A percentile compares a stretch with the other conserved stretches of the same genome.
phyloP scores from a whole-genome alignment of 1,140 invertebrate species.

The Schmidtea mediterranea region DNA sequence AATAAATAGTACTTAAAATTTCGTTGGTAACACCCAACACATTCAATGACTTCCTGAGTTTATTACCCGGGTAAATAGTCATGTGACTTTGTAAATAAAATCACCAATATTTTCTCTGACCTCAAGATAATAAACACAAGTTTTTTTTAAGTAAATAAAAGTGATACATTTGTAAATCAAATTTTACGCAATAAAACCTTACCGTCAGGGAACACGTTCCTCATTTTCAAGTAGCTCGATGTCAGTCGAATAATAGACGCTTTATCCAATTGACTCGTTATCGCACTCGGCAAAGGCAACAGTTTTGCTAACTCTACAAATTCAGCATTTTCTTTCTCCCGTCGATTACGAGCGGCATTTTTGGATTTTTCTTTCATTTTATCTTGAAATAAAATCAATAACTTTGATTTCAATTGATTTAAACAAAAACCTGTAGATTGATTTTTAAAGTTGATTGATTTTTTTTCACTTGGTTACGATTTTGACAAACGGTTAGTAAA shows the following conservation, averaged over 20 bases:
- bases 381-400: too few relatives aligned
- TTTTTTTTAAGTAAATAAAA: constrained; percentile 1
- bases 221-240: constrained; percentile 66
- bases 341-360: constrained; percentile 65
- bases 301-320: constrained; percentile 94
- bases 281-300: constrained; percentile 72
- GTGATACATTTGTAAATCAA: background rate
- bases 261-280: constrained; percentile 88
- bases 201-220: constrained; percentile 19
- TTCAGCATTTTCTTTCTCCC: constrained; percentile 89
- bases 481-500: too few relatives aligned
- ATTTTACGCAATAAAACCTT: background rate
- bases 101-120: background rate
- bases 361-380: constrained; percentile 22
- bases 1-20: constrained; percentile 7
- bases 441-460: too few relatives aligned
- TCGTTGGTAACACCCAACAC: background rate
- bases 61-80: too few relatives aligned
- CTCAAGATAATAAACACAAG: background rate
- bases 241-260: constrained; percentile 90
- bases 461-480: too few relatives aligned
- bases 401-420: too few relatives aligned
- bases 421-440: too few relatives aligned
- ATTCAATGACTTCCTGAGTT: too few relatives aligned
- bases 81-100: too few relatives aligned